Conservation (phyloP, 2,113 vertebrate genomes). For the Heloderma charlesbogerti region DNA sequence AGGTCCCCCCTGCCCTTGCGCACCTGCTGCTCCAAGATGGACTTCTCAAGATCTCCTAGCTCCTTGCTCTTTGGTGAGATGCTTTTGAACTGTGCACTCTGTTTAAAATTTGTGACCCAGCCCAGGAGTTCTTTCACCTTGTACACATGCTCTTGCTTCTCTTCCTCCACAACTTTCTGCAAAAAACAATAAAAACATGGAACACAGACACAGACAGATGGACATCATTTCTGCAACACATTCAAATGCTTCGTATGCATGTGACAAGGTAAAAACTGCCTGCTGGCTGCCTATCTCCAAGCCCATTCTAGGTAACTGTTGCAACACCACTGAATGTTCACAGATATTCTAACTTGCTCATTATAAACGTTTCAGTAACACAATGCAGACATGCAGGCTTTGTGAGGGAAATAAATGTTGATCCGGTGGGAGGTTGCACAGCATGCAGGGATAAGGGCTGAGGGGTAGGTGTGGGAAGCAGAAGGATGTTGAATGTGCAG, state of each 20-base stretch:
- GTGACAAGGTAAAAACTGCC: not conserved
- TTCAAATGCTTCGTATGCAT: not conserved
- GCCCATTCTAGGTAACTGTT: not conserved
- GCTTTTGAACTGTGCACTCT: constrained; percentile 72
- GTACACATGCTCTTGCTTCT: constrained; percentile 90
- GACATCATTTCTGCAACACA: not conserved
- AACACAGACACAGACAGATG: no score
- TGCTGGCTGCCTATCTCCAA: not conserved
- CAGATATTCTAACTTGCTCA: not conserved
- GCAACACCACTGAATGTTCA: not conserved
- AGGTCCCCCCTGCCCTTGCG: not conserved
- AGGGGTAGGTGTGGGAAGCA: not conserved
- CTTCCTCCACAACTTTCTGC: constrained; percentile 97
- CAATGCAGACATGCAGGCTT: not conserved
- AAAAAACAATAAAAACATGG: constrained; percentile 21
- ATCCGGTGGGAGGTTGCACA: not conserved
- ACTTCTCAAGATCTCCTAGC: constrained; percentile 82
- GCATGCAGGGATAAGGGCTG: not conserved
- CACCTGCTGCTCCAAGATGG: constrained; percentile 93
- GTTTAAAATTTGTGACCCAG: constrained; percentile 87
- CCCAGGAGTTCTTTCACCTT: constrained; percentile 92
- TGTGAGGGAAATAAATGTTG: not conserved
- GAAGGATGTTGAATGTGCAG: not conserved
- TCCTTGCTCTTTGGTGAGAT: constrained; percentile 48
- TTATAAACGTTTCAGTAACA: not conserved